Evolutionary conservation across 2,888 invertebrate species (phyloP).

Genomic region (Agriopis marginaria): DNA sequence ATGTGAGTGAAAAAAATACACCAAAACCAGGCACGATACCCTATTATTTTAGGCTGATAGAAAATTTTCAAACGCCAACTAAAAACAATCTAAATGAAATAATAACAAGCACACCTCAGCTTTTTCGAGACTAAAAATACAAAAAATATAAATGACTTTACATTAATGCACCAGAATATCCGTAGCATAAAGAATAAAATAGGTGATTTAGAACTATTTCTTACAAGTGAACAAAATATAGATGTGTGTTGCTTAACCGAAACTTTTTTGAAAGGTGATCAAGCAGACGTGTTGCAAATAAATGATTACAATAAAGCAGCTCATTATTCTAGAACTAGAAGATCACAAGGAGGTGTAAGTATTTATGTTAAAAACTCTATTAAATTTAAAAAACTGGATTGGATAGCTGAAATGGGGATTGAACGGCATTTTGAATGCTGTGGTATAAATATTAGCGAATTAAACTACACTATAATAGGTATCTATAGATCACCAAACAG

Average conservation of each 20-base stretch:
- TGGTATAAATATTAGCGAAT: neutral
- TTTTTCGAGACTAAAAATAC: neutral
- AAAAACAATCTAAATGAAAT: neutral
- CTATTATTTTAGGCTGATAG: neutral
- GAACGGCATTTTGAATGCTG: conserved; percentile 1
- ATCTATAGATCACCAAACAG: neutral
- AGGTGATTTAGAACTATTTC: neutral
- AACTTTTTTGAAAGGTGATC: conserved; percentile 4
- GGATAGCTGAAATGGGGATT: conserved; percentile 4
- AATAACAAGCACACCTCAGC: neutral
- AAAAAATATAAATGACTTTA: neutral
- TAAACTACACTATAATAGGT: neutral
- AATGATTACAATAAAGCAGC: neutral
- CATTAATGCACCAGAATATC: neutral
- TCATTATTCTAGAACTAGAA: neutral
- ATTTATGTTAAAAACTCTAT: neutral
- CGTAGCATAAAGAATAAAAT: conserved; percentile 2
- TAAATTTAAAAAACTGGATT: conserved; percentile 6
- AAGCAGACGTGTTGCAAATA: neutral
- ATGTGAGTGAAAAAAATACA: too few species aligned
- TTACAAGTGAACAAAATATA: neutral
- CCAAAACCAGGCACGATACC: neutral
- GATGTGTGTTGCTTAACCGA: neutral
- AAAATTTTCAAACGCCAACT: too few species aligned
- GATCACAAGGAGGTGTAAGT: neutral